A percentile compares a stretch with the other conserved stretches of the same genome.
phyloP scores from a whole-genome alignment of 2,113 vertebrate genomes.

The Butastur rufipennis region DNA sequence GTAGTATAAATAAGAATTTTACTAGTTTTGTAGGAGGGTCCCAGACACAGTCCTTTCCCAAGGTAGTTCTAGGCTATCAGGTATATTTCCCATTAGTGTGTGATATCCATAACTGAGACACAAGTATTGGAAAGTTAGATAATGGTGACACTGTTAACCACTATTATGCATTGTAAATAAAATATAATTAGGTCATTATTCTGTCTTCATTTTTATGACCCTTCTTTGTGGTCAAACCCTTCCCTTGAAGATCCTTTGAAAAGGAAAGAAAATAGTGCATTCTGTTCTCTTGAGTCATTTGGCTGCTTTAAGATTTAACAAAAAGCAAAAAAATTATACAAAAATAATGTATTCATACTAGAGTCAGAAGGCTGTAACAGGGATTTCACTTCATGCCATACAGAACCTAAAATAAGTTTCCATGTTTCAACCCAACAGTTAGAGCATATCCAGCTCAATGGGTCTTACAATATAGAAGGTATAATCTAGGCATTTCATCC shows the following conservation, averaged over 20 bases:
- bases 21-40: background rate
- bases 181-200: background rate
- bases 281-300: background rate
- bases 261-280: background rate
- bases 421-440: background rate
- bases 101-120: background rate
- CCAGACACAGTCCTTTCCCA: background rate
- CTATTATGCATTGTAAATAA: background rate
- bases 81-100: background rate
- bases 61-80: background rate
- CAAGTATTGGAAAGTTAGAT: background rate
- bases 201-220: background rate
- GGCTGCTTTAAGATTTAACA: background rate
- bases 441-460: background rate
- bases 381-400: background rate
- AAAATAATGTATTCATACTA: background rate
- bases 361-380: background rate
- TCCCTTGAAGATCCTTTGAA: background rate
- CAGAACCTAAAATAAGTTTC: background rate
- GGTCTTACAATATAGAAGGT: background rate
- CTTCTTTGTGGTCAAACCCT: background rate
- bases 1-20: background rate
- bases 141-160: background rate
- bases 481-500: background rate
- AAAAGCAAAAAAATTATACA: background rate